Conservation (phyloP, 2,888 invertebrate species). For the Drosophila pegasa region DNA sequence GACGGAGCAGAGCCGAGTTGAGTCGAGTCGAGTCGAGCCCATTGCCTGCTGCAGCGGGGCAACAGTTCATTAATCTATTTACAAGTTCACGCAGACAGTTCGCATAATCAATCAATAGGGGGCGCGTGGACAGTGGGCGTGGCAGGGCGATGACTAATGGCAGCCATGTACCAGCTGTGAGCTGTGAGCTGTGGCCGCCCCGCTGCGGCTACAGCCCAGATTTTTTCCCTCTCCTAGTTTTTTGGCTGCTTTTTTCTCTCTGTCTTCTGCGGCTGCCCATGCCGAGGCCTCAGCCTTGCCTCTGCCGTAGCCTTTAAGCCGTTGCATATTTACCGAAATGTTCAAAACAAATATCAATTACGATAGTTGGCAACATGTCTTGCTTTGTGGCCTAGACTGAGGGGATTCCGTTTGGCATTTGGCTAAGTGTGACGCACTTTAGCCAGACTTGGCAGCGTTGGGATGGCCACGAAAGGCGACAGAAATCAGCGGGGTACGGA, state of each 20-base stretch:
- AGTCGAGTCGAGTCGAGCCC: neutral
- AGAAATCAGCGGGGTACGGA: too few species aligned
- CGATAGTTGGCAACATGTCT: conserved; percentile 4
- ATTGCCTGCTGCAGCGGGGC: conserved; percentile 51
- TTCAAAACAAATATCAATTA: conserved; percentile 12
- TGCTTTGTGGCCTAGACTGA: neutral
- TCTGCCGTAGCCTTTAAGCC: neutral
- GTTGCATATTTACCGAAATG: neutral
- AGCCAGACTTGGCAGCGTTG: too few species aligned
- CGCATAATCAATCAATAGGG: conserved; percentile 81
- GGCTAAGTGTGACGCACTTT: neutral
- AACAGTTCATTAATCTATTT: conserved; percentile 83
- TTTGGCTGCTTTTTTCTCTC: neutral
- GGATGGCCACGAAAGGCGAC: too few species aligned
- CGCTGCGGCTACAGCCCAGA: conserved; percentile 12
- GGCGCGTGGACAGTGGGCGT: conserved; percentile 54
- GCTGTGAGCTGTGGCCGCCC: conserved; percentile 16
- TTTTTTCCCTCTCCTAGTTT: neutral
- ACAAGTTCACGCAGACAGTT: conserved; percentile 79
- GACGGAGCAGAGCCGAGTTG: conserved; percentile 10
- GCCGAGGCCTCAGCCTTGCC: conserved; percentile 15
- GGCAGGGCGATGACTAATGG: conserved; percentile 54
- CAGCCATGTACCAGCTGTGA: conserved; percentile 38
- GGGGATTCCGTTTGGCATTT: neutral
- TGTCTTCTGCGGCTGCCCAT: conserved; percentile 13